Percentiles rank a stretch among this genome's conserved stretches.
Conservation (phyloP, 2,888 invertebrate genomes). For the Oligia strigilis region DNA sequence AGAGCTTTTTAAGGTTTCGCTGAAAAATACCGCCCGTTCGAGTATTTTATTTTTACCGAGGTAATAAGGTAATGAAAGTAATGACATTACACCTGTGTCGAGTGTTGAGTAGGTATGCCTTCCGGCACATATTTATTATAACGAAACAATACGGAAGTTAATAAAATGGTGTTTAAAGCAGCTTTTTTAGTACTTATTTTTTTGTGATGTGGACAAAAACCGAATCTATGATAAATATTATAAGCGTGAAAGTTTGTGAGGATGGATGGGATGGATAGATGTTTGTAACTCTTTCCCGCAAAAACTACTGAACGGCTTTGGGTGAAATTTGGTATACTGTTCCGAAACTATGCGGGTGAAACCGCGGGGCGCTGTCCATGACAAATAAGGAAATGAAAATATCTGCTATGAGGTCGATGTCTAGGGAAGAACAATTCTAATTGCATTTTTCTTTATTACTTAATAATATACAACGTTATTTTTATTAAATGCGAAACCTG, state of each 20-base stretch:
- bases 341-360: too few relatives aligned
- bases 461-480: too few relatives aligned
- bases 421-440: background rate
- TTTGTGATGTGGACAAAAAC: background rate
- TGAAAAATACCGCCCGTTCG: background rate
- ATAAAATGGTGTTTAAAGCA: background rate
- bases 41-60: slow-evolving; percentile 17
- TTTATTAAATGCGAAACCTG: too few relatives aligned
- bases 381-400: background rate
- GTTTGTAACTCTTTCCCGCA: too few relatives aligned
- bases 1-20: slow-evolving; percentile 11
- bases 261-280: too few relatives aligned
- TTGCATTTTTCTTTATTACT: background rate
- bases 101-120: slow-evolving; percentile 23
- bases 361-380: background rate
- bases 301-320: too few relatives aligned
- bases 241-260: too few relatives aligned
- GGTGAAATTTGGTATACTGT: too few relatives aligned
- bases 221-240: background rate
- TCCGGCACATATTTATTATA: background rate
- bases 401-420: background rate
- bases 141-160: slow-evolving; percentile 5
- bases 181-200: background rate
- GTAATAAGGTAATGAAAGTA: slow-evolving; percentile 5
- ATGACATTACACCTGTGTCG: slow-evolving; percentile 23